A percentile compares a stretch with the other conserved stretches of the same genome.
Evolutionary conservation across 1,140 invertebrate species (phyloP).

Genomic region (Piezodorus guildinii): DNA sequence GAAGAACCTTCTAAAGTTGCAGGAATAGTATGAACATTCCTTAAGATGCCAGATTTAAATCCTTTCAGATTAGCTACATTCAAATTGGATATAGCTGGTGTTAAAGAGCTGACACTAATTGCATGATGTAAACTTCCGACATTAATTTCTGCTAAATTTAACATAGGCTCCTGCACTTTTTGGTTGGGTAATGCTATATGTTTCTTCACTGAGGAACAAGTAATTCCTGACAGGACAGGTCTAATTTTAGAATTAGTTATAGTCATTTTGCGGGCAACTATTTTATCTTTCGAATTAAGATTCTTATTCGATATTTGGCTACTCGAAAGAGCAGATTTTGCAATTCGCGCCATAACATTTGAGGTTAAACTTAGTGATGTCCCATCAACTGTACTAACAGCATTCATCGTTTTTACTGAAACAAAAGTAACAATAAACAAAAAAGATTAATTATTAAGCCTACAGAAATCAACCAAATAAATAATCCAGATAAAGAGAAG

Average conservation of each 20-base stretch:
- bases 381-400: neutral
- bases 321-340: conserved; percentile 49
- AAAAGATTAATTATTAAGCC: neutral
- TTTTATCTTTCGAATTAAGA: conserved; percentile 19
- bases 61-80: neutral
- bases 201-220: neutral
- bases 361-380: conserved; percentile 4
- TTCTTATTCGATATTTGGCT: conserved; percentile 31
- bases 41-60: conserved; percentile 3
- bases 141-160: neutral
- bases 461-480: neutral
- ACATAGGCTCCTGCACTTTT: neutral
- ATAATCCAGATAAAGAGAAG: neutral
- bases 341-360: conserved; percentile 47
- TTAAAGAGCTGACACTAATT: conserved; percentile 6
- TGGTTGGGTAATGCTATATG: neutral
- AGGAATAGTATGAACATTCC: conserved; percentile 6
- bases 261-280: conserved; percentile 25
- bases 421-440: neutral
- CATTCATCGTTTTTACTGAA: neutral
- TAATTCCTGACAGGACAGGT: neutral
- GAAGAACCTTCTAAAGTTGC: conserved; percentile 22
- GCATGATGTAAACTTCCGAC: conserved; percentile 10
- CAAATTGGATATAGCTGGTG: neutral
- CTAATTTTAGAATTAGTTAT: conserved; percentile 18